phyloP scores from a whole-genome alignment of 1,140 invertebrate genomes.

The Macrosteles quadrilineatus region DNA sequence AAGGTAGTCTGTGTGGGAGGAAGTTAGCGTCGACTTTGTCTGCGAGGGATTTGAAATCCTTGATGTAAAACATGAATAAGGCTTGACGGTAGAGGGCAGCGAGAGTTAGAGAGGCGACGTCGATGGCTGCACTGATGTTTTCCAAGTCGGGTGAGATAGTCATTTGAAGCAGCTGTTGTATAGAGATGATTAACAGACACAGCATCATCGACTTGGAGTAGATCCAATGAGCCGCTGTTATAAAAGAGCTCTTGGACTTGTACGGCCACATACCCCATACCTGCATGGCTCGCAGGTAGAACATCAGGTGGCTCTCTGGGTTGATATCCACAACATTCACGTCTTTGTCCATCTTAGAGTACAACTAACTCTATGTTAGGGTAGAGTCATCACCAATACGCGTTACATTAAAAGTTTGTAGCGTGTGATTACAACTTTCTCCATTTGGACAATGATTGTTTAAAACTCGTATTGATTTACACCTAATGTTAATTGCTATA shows the following conservation, averaged over 20 bases:
- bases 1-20: neutral
- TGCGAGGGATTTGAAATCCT: neutral
- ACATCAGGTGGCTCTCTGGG: neutral
- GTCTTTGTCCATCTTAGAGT: too few species aligned
- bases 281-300: neutral
- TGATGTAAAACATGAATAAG: neutral
- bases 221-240: neutral
- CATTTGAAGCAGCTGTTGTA: constrained; percentile 9
- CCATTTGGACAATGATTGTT: too few species aligned
- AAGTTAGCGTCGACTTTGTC: constrained; percentile 7
- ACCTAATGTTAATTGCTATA: too few species aligned
- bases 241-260: neutral
- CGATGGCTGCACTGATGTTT: neutral
- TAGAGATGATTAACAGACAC: neutral
- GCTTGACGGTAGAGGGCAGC: neutral
- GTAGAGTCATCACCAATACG: too few species aligned
- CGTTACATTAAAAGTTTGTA: too few species aligned
- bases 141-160: neutral
- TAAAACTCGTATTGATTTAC: too few species aligned
- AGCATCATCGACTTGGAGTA: constrained; percentile 8
- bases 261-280: neutral
- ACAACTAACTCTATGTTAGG: too few species aligned
- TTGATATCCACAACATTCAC: neutral
- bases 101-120: neutral
- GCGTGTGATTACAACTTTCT: too few species aligned